These are phyloP conservation scores for Dichetophora obliterata DNA, from an alignment of 2,888 invertebrate genomes.

Conservation along the genomic window DNA sequence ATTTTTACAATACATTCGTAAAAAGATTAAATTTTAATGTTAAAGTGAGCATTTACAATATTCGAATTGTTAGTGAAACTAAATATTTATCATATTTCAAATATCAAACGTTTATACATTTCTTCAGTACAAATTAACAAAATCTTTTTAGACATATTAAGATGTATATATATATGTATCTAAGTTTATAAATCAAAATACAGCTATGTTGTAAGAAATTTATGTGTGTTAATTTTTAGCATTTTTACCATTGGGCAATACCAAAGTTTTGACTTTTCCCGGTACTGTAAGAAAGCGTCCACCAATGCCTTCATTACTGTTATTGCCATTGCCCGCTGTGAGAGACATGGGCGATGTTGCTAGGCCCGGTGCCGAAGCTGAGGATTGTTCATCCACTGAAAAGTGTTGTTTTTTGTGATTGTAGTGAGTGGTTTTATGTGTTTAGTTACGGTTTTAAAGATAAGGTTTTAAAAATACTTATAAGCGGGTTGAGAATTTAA, in stretches of 20 bases:
- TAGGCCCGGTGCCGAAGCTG: conserved; percentile 57
- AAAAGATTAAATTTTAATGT: too few relatives aligned
- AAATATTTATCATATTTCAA: background rate
- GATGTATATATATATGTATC: too few relatives aligned
- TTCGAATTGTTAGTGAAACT: background rate
- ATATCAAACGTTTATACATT: background rate
- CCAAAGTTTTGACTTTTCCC: conserved; percentile 63
- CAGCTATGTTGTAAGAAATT: background rate
- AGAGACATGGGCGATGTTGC: conserved; percentile 60
- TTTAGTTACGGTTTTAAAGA: background rate
- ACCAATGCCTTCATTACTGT: conserved; percentile 60
- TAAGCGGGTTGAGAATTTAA: background rate
- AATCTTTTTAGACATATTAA: background rate
- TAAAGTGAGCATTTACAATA: background rate
- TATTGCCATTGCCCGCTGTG: conserved; percentile 61
- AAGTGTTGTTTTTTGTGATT: conserved; percentile 47
- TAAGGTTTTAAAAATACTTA: background rate
- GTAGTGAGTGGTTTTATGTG: conserved; percentile 8
- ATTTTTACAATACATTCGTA: too few relatives aligned
- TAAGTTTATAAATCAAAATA: too few relatives aligned
- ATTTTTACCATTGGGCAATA: conserved; percentile 53
- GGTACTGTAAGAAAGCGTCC: conserved; percentile 69
- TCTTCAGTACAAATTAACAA: background rate
- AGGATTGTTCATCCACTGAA: conserved; percentile 68
- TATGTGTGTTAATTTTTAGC: conserved; percentile 14